A percentile compares a stretch with the other conserved stretches of the same genome.
phyloP scores from a whole-genome alignment of 2,797 vertebrate species.

The Falco biarmicus region DNA sequence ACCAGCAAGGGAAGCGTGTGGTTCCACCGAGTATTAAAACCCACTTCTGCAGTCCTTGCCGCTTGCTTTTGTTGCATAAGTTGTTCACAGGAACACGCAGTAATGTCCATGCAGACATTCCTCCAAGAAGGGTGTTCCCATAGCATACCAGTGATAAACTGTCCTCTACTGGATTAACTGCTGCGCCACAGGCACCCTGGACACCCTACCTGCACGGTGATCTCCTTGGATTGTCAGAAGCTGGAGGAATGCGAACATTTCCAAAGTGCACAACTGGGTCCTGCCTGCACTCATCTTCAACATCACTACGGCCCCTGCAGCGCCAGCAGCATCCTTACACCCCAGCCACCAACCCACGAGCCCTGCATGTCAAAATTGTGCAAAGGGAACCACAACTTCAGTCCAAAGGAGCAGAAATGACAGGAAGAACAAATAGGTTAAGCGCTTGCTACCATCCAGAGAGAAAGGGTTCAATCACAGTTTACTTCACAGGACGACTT shows the following conservation, averaged over 20 bases:
- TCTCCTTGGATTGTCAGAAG: not conserved
- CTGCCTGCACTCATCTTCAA: not conserved
- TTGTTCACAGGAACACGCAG: not conserved
- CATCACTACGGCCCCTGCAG: not conserved
- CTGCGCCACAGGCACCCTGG: not conserved
- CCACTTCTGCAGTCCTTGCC: not conserved
- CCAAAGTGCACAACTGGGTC: not conserved
- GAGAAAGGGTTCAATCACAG: rapidly evolving
- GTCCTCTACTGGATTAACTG: not conserved
- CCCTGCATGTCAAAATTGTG: not conserved
- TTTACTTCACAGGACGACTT: not conserved
- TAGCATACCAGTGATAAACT: rapidly evolving
- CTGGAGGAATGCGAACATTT: not conserved
- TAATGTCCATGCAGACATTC: not conserved
- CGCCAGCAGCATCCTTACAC: not conserved
- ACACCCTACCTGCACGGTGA: not conserved
- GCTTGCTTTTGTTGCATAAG: not conserved
- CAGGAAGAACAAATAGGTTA: rapidly evolving
- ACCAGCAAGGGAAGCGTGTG: rapidly evolving
- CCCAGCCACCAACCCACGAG: not conserved
- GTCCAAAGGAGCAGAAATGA: not conserved
- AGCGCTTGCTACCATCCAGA: not conserved
- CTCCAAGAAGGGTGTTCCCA: not conserved
- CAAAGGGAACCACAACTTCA: not conserved
- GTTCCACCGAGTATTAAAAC: not conserved